Base-by-base conservation (phyloP, 2,797 vertebrate species). In the Erpetoichthys calabaricus region DNA sequence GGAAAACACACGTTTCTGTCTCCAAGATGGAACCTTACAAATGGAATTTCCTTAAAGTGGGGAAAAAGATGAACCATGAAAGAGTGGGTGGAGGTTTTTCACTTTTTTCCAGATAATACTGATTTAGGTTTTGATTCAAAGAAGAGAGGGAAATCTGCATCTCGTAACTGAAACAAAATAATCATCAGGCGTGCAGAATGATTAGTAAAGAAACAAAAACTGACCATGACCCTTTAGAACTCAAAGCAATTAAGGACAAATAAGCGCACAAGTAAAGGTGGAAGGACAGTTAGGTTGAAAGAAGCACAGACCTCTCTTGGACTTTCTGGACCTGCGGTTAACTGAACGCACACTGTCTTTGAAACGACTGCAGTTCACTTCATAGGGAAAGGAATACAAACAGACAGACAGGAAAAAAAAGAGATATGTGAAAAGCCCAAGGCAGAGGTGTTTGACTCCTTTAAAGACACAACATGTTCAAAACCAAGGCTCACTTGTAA, bases 281-380 rank as follows among this genome's bases (percentile, higher is more conserved):
- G 55, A 45, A 55, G 55, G 57, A 45, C 61, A 50, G 59, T 53
- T 56, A 62, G 53, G 66, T 66, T 67, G 54, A 59, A 57, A 49
- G 63, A 69, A 73, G 71, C 79, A 93, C 90, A 81, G 81, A 90
- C 84, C 85, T 88, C 86, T 80, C 75, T 90, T 85, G 70, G 89
- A 89, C 72, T 87, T 89, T 82, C 87, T 79, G 79, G 88, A 88
- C 79, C 85, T 86, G 86, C 83, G 84, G 77, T 88, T 89, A 80
- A 86, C 74, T 75, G 80, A 86, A 71, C 82, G 84, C 55, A 65
- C 49, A 59, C 84, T 86, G 73, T 88, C 88, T 87, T 80, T 88
- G 84, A 89, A 89, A 82, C 81, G 82, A 75, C 86, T 82, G 67
- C 80, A 81, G 82, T 82, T 90, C 73, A 86, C 86, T 86, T 87